Percentiles rank a stretch among this genome's conserved stretches.
These are phyloP conservation scores for Mastacembelus armatus DNA, from an alignment of 2,797 vertebrate genomes.

Conservation along the genomic window DNA sequence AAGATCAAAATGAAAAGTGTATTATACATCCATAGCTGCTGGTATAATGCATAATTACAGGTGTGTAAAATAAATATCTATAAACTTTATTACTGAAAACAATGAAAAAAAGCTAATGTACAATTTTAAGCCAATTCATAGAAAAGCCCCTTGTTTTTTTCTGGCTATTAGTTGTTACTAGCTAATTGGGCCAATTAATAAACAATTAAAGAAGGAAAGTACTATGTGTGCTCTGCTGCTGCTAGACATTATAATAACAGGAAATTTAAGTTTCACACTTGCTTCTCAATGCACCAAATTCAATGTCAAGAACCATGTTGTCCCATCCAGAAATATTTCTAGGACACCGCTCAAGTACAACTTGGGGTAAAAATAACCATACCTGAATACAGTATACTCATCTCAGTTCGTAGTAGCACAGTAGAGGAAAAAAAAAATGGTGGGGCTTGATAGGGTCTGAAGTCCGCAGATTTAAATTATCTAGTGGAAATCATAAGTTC, in stretches of 20 bases:
- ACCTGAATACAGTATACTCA: neutral
- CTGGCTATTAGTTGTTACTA: no score
- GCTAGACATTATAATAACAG: no score
- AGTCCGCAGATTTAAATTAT: slow-evolving; percentile 11
- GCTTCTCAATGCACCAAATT: neutral
- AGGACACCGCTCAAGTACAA: slow-evolving; percentile 3
- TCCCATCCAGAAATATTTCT: neutral
- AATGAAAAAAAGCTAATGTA: neutral
- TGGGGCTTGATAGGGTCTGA: neutral
- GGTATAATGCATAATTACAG: neutral
- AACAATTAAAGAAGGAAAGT: no score
- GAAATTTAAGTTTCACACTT: no score
- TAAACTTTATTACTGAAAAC: neutral
- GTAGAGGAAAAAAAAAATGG: neutral
- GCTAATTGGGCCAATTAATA: no score
- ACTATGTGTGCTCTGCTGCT: no score
- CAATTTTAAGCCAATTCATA: no score
- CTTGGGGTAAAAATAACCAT: slow-evolving; percentile 12
- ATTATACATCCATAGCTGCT: neutral
- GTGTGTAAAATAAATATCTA: neutral
- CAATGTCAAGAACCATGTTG: neutral
- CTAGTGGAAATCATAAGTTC: slow-evolving; percentile 23
- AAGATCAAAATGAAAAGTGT: neutral
- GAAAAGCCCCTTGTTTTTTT: no score
- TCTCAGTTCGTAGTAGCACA: slow-evolving; percentile 1